phyloP scores from a whole-genome alignment of 2,797 vertebrate species.

The Knipowitschia caucasica region DNA sequence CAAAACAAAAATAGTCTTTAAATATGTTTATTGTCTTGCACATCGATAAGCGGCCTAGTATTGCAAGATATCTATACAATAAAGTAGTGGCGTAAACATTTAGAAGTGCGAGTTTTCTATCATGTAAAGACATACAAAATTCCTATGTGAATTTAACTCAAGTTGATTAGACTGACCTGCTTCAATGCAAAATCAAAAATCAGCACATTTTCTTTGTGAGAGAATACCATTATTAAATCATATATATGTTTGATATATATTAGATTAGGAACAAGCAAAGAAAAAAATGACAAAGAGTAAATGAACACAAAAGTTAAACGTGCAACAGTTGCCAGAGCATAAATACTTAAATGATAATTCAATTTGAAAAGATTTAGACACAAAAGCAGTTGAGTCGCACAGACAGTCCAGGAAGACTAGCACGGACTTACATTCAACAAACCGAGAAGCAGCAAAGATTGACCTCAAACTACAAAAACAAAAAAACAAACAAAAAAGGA shows the following conservation, averaged over 20 bases:
- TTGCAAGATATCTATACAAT: not conserved
- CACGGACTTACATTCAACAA: slow-evolving; percentile 73
- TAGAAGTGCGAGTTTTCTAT: not conserved
- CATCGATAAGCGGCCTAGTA: not conserved
- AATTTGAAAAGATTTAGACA: slow-evolving; percentile 43
- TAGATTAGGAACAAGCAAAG: slow-evolving; percentile 36
- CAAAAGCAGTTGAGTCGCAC: slow-evolving; percentile 55
- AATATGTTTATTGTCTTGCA: not conserved
- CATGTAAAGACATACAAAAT: not conserved
- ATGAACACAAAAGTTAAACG: slow-evolving; percentile 38
- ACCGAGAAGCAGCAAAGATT: slow-evolving; percentile 73
- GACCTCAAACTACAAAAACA: slow-evolving; percentile 63
- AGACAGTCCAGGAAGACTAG: slow-evolving; percentile 75
- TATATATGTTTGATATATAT: slow-evolving; percentile 49
- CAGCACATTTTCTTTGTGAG: slow-evolving; percentile 28
- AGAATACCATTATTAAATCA: too few species aligned
- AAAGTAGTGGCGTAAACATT: not conserved
- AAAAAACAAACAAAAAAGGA: slow-evolving; percentile 54
- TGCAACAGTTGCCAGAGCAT: slow-evolving; percentile 67
- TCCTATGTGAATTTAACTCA: slow-evolving; percentile 45
- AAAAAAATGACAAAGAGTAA: slow-evolving; percentile 45
- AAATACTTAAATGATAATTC: slow-evolving; percentile 56
- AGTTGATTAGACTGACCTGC: slow-evolving; percentile 28
- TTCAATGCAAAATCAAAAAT: slow-evolving; percentile 39
- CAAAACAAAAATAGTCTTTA: not conserved